Evolutionary conservation across 2,888 invertebrate species (phyloP), one percentile per base, ranked within the genome.

Genomic region (Aporophyla lueneburgensis): DNA sequence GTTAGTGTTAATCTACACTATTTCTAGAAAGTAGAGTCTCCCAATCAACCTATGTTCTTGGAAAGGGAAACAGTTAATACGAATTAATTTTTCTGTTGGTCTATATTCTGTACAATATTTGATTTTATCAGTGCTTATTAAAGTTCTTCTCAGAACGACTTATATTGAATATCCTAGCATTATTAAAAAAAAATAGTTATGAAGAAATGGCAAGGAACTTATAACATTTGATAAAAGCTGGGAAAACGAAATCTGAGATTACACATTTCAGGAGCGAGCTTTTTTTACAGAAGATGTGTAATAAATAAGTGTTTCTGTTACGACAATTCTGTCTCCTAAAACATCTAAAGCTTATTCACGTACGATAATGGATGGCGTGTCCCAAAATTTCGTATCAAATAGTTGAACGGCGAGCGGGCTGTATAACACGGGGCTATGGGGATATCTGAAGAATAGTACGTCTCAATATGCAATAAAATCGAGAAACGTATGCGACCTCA

Each of bases 391-490:
- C 84, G 86, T 85, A 88, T 87, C 87, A 89, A 93, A 94, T 93
- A 91, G 92, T 93, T 93, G 92, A 91, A 92, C 91, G 90, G 89
- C 79, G 76, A 85, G 86, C 89, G 89, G 89, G 90, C 91, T 91
- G 91, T 93, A 91, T 94, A 93, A 93, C 90, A 92, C 84, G 90
- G 87, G 87, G 80, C 87, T 83, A 87, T 87, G 88, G 87, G 90
- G 92, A 94, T 94, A 94, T 94, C 94, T 94, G 89, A 92, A 85
- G 93, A 92, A 94, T 92, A 94, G 91, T 95, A 95, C 94, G 94
- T 95, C 95, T 95, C 96, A 96, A 96, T 96, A 96, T 95, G 95
- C 95, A 96, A 96, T 96, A 96, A 96, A 96, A 94, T 92, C 89
- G 90, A 93, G 86, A 90, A 94, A 94, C 92, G 94, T 94, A 95